Base-by-base conservation (phyloP, 2,113 vertebrate species). In the Salvelinus fontinalis region DNA sequence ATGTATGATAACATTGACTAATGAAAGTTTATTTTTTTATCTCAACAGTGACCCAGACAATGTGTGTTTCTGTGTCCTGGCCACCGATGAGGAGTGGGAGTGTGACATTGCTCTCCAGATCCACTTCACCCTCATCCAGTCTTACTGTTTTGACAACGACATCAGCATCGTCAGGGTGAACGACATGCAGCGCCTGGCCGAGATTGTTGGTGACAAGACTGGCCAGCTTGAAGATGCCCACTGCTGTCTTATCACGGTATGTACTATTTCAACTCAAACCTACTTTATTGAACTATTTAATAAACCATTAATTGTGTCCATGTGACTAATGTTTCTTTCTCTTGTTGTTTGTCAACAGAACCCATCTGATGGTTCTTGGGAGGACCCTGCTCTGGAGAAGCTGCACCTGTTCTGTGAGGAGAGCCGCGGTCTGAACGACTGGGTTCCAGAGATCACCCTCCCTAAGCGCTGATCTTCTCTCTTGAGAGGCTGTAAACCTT, bases 41-140 rank as follows among this genome's bases (percentile, higher is more conserved):
- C 66, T 29, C 76, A 24, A 75, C 92, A 94, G 93, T 26, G 92
- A 93, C 60, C 93, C 87, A 1, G 93, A 94, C 84, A 93, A 90
- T 3, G 93, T 94, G 84, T 89, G 92, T 24, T 91, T 94, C 85
- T 94, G 93, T 76, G 83, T 93, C 39, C 81, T 93, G 89, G 93
- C 92, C 48, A 77, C 83, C 71, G 93, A 94, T 59, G 91, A 89
- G 83, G 77, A 87, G 81, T 92, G 92, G 6, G 86, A 90, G 80
- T 91, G 90, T 12, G 92, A 93, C 79, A 73, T 93, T 68, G 92
- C 92, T 67, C 89, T 92, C 68, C 94, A 95, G 88, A 95, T 95
- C 81, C 94, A 95, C 88, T 95, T 95, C 89, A 95, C 94, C 67
- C 92, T 94, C 74, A 94, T 95, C 82, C 94, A 94, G 88, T 94